Percentiles rank a stretch among this genome's conserved stretches.
These are phyloP conservation scores for Takifugu rubripes DNA, from an alignment of 2,797 vertebrate species.

Conservation along the genomic window DNA sequence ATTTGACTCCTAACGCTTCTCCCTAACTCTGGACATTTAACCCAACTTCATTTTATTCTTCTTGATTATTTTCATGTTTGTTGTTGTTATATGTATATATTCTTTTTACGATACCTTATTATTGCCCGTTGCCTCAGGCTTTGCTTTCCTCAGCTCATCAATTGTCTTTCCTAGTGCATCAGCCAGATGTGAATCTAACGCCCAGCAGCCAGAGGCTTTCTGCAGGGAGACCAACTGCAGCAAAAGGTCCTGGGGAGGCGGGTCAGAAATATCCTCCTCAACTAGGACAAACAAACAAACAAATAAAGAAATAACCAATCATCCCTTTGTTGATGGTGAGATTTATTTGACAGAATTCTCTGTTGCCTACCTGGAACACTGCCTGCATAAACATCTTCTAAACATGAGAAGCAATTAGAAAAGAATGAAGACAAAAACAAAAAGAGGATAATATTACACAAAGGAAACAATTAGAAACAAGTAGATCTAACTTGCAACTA, in stretches of 20 bases:
- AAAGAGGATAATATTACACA: not conserved
- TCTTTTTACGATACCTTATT: too few relatives aligned
- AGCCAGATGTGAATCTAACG: slow-evolving; percentile 57
- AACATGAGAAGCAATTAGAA: not conserved
- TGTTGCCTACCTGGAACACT: not conserved
- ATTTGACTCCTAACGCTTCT: too few relatives aligned
- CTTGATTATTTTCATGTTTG: too few relatives aligned
- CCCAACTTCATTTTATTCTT: too few relatives aligned
- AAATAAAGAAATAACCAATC: not conserved
- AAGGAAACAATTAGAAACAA: not conserved
- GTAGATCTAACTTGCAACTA: too few relatives aligned
- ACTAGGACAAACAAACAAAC: too few relatives aligned
- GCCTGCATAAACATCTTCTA: not conserved
- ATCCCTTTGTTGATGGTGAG: too few relatives aligned
- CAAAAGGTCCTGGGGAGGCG: slow-evolving; percentile 36
- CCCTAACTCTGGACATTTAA: too few relatives aligned
- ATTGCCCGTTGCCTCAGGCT: too few relatives aligned
- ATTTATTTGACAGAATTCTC: too few relatives aligned
- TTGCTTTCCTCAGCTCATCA: slow-evolving; percentile 3
- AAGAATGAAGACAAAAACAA: not conserved
- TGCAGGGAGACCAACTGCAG: slow-evolving; percentile 74
- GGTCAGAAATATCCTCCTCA: not conserved
- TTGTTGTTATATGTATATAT: too few relatives aligned
- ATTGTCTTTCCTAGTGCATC: slow-evolving; percentile 54
- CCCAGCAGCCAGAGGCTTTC: slow-evolving; percentile 78